A percentile compares a stretch with the other conserved stretches of the same genome.
Evolutionary conservation across 2,113 vertebrate species (phyloP).

Genomic region (Rhinoderma darwinii): DNA sequence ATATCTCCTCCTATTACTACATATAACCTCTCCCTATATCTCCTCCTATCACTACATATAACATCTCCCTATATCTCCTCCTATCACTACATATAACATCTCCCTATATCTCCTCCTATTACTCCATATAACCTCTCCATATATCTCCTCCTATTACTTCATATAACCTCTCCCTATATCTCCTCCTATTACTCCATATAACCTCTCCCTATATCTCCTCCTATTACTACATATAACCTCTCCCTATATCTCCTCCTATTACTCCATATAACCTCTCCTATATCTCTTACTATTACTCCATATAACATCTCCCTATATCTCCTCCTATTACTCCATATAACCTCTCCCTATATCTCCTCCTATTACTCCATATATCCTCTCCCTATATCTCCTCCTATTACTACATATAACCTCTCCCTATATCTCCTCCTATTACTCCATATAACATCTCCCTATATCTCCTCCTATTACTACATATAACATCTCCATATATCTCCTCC

Average conservation of each 20-base stretch:
- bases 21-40: background rate
- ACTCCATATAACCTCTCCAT: conserved; percentile 1
- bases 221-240: conserved; percentile 9
- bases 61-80: background rate
- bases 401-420: no score
- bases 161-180: conserved; percentile 20
- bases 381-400: no score
- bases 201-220: background rate
- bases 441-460: no score
- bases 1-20: background rate
- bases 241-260: background rate
- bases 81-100: conserved; percentile 10
- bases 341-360: no score
- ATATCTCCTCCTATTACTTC: conserved; percentile 32
- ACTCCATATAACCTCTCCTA: conserved; percentile 2
- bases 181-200: background rate
- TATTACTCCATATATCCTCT: no score
- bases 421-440: no score
- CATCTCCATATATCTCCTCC: background rate
- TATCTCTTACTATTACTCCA: background rate
- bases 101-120: conserved; percentile 1
- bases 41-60: conserved; percentile 1
- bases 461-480: background rate
- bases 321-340: background rate
- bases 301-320: background rate